A percentile compares a stretch with the other conserved stretches of the same genome.
Evolutionary conservation across 1,140 invertebrate species (phyloP).

Genomic region (Elymnias hypermnestra): DNA sequence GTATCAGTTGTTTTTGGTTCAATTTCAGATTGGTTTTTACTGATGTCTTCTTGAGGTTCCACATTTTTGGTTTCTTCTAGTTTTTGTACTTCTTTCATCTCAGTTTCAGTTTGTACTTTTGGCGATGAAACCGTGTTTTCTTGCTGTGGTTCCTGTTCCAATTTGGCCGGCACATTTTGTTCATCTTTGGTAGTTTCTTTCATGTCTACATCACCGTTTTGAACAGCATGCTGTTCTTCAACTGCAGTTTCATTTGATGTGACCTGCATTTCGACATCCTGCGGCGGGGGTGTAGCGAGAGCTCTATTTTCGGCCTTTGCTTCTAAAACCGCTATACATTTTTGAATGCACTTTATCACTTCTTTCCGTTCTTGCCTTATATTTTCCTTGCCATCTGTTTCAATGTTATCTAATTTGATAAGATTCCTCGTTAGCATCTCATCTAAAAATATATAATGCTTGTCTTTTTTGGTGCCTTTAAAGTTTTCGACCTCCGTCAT

Average conservation of each 20-base stretch:
- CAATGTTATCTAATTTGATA: conserved; percentile 93
- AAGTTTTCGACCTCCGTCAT: conserved; percentile 88
- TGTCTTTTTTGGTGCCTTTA: conserved; percentile 84
- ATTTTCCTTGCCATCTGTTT: conserved; percentile 92
- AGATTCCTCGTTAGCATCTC: conserved; percentile 96
- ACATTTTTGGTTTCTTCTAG: conserved; percentile 20
- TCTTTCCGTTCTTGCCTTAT: conserved; percentile 90
- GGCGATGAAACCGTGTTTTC: conserved; percentile 12
- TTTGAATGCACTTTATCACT: conserved; percentile 91
- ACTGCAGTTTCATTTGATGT: conserved; percentile 23
- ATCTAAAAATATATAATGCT: conserved; percentile 92
- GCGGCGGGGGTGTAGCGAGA: conserved; percentile 25
- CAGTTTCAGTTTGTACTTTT: conserved; percentile 14
- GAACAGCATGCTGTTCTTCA: conserved; percentile 28
- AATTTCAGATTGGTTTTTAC: too few relatives aligned
- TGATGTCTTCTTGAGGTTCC: too few relatives aligned
- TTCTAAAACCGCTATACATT: conserved; percentile 89
- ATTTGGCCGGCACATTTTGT: conserved; percentile 22
- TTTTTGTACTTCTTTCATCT: conserved; percentile 20
- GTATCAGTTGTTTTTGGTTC: conserved; percentile 20
- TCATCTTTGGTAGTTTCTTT: conserved; percentile 51
- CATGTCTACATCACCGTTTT: conserved; percentile 64
- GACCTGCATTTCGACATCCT: conserved; percentile 53
- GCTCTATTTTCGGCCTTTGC: conserved; percentile 78
- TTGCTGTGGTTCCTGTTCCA: conserved; percentile 18